Evolutionary conservation across 2,888 invertebrate species (phyloP), one percentile per base, ranked within the genome.

Genomic region (Oconnorella tubifera): DNA sequence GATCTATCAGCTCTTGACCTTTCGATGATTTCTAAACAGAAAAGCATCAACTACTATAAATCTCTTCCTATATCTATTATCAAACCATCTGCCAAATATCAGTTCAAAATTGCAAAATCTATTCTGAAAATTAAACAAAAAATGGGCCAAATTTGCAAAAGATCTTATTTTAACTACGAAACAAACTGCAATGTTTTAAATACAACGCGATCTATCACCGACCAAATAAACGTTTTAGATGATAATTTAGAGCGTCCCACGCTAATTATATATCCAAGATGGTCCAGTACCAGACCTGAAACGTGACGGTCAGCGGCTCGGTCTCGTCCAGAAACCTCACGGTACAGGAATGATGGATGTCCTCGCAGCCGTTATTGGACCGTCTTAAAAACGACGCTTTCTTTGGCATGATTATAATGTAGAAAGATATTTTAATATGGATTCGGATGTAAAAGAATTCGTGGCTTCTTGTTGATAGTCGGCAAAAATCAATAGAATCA

Each of bases 1-100:
- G 89, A 82, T 96, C 95, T 79, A 96, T 84, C 73, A 97, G 84
- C 72, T 90, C 90, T 82, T 96, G 94, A 25, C 96, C 97, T 48
- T 88, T 87, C 79, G 89, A 90, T 80, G 90, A 90, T 83, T 91
- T 91, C 93, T 96, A 88, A 64, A 88, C 53, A 23, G 6, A 19
- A 51, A 25, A 51, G 6, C 6, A 40, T 40, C 40, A 40, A 40
- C 40, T 19, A 14, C 40, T 6, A 6, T 40, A 40, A 40, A 40
- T 40, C 40, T 19, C 40, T 40, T 19, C 40, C 6, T 6, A 40
- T 6, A 40, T 14, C 10, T 19, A 6, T 19, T 19, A 40, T 40
- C 40, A 40, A n/a, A n/a, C n/a, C n/a, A n/a, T n/a, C n/a, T n/a
- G n/a, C n/a, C n/a, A n/a, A n/a, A n/a, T n/a, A n/a, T n/a, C n/a